A percentile compares a stretch with the other conserved stretches of the same genome.
These are phyloP conservation scores for Zaprionus tsacasi DNA, from an alignment of 1,140 invertebrate genomes.

Conservation along the genomic window DNA sequence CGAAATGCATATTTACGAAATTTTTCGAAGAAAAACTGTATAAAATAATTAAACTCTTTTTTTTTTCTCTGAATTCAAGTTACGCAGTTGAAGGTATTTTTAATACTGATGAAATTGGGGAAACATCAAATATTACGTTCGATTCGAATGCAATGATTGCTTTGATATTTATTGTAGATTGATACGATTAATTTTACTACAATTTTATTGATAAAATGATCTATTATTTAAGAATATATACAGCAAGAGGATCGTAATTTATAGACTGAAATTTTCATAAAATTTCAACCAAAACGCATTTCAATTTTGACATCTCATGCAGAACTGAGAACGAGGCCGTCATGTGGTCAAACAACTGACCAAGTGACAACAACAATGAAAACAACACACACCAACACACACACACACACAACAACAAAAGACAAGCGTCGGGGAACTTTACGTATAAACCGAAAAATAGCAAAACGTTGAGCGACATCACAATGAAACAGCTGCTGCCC, in stretches of 20 bases:
- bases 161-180: neutral
- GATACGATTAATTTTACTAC: neutral
- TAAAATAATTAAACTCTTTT: too few species aligned
- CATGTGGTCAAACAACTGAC: constrained; percentile 76
- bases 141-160: neutral
- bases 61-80: neutral
- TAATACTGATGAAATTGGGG: neutral
- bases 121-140: neutral
- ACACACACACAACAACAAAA: constrained; percentile 30
- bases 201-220: too few species aligned
- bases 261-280: constrained; percentile 31
- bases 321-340: constrained; percentile 49
- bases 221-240: too few species aligned
- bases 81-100: neutral
- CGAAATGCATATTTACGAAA: constrained; percentile 2
- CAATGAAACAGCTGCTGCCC: constrained; percentile 64
- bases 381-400: constrained; percentile 33
- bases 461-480: constrained; percentile 46
- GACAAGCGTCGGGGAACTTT: constrained; percentile 58
- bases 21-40: neutral
- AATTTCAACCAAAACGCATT: constrained; percentile 52
- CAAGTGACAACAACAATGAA: constrained; percentile 38
- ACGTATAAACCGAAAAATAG: constrained; percentile 53
- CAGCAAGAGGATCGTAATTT: neutral
- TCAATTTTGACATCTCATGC: constrained; percentile 39